These are phyloP conservation scores for Pediacus dermestoides DNA, from an alignment of 2,888 invertebrate genomes.

Conservation along the genomic window DNA sequence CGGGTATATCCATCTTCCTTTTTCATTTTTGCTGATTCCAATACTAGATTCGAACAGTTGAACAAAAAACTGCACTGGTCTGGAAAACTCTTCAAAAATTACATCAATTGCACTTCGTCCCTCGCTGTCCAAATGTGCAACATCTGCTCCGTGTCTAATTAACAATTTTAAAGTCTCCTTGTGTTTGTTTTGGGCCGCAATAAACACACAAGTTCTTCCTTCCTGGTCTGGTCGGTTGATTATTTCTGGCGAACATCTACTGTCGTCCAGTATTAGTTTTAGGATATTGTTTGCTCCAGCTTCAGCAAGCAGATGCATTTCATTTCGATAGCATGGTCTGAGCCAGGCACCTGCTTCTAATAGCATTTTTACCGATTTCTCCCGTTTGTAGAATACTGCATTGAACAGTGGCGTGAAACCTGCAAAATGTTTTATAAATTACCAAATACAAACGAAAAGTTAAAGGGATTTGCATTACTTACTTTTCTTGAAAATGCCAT, in stretches of 20 bases:
- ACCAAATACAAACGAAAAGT: too few relatives aligned
- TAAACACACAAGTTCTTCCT: conserved; percentile 54
- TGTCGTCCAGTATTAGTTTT: conserved; percentile 31
- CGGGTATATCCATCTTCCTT: conserved; percentile 34
- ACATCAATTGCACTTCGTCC: conserved; percentile 45
- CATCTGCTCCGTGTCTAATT: conserved; percentile 45
- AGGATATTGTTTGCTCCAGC: conserved; percentile 37
- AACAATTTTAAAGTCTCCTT: conserved; percentile 51
- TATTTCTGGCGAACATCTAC: conserved; percentile 29
- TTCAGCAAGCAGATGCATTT: conserved; percentile 46
- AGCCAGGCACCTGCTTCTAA: conserved; percentile 44
- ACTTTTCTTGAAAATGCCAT: too few relatives aligned
- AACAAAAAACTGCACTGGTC: conserved; percentile 42
- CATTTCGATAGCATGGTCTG: conserved; percentile 40
- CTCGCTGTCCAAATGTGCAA: conserved; percentile 38
- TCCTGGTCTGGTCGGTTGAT: conserved; percentile 35
- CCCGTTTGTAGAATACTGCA: conserved; percentile 44
- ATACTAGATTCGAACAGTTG: conserved; percentile 43
- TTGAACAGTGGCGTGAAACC: conserved; percentile 46
- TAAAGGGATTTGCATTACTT: too few relatives aligned
- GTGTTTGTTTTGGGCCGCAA: conserved; percentile 53
- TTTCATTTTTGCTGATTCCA: conserved; percentile 31
- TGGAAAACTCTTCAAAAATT: conserved; percentile 43
- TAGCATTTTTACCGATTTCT: conserved; percentile 38
- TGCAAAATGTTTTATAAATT: too few relatives aligned